Conservation (phyloP, 2,113 vertebrate genomes). For the Hucho hucho region DNA sequence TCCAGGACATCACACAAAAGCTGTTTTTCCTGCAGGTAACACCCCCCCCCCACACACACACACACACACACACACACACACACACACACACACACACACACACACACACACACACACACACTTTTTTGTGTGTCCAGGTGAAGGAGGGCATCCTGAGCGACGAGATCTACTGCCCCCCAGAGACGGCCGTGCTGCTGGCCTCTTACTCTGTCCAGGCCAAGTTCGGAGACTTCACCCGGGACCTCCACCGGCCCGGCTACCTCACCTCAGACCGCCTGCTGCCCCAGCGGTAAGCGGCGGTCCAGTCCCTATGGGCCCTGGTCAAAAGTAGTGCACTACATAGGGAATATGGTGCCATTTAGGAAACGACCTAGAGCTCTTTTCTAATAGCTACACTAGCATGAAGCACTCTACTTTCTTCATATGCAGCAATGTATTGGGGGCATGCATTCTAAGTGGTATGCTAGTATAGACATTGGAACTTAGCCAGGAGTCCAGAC, state of each 20-base stretch:
- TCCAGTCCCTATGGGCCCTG: too few species aligned
- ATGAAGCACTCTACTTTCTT: too few species aligned
- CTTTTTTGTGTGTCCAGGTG: constrained; percentile 53
- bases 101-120: too few species aligned
- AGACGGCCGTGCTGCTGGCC: constrained; percentile 93
- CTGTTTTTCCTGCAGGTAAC: constrained; percentile 88
- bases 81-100: rapidly evolving
- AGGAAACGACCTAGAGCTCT: not conserved
- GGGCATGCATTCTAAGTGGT: too few species aligned
- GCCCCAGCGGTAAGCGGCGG: constrained; percentile 83
- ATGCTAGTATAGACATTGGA: too few species aligned
- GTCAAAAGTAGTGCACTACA: too few species aligned
- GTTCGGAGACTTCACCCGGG: constrained; percentile 90
- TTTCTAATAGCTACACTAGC: not conserved
- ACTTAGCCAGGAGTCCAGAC: too few species aligned
- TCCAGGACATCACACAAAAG: constrained; percentile 96
- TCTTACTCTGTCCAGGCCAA: constrained; percentile 96
- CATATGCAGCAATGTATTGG: too few species aligned
- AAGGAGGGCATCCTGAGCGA: constrained; percentile 91
- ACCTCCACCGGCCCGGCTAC: constrained; percentile 85
- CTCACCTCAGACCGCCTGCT: constrained; percentile 87
- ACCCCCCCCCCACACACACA: too few species aligned
- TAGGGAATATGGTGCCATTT: too few species aligned
- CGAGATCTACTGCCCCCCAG: constrained; percentile 93
- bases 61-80: too few species aligned